These are phyloP conservation scores for Dryas iulia DNA, from an alignment of 1,140 invertebrate species.

Conservation along the genomic window DNA sequence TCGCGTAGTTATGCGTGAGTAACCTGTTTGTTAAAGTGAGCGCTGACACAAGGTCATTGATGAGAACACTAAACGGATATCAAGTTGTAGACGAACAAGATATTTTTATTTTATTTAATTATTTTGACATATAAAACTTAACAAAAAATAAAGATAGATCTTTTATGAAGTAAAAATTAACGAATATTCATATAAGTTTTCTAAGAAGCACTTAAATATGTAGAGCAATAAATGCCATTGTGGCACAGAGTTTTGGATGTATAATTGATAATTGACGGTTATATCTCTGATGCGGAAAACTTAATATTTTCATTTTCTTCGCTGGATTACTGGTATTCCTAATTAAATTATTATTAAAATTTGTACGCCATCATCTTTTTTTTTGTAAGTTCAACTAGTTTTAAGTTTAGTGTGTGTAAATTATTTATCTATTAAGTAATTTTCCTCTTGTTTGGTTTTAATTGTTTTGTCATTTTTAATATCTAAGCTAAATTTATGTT, in stretches of 20 bases:
- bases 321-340: too few relatives aligned
- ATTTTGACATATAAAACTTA: conserved; percentile 5
- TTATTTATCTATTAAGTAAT: too few relatives aligned
- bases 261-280: not conserved
- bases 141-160: not conserved
- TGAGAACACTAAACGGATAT: conserved; percentile 31
- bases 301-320: too few relatives aligned
- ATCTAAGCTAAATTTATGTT: too few relatives aligned
- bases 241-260: not conserved
- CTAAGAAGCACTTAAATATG: not conserved
- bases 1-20: conserved; percentile 16
- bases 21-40: conserved; percentile 37
- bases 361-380: too few relatives aligned
- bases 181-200: not conserved
- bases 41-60: conserved; percentile 35
- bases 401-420: too few relatives aligned
- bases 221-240: not conserved
- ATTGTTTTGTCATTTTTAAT: too few relatives aligned
- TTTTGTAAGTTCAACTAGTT: too few relatives aligned
- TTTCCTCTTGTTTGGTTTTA: too few relatives aligned
- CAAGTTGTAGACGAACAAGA: conserved; percentile 19
- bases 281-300: too few relatives aligned
- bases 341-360: too few relatives aligned
- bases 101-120: conserved; percentile 23
- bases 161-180: not conserved